Base-by-base conservation (phyloP, 2,113 vertebrate species). In the Pholis gunnellus region DNA sequence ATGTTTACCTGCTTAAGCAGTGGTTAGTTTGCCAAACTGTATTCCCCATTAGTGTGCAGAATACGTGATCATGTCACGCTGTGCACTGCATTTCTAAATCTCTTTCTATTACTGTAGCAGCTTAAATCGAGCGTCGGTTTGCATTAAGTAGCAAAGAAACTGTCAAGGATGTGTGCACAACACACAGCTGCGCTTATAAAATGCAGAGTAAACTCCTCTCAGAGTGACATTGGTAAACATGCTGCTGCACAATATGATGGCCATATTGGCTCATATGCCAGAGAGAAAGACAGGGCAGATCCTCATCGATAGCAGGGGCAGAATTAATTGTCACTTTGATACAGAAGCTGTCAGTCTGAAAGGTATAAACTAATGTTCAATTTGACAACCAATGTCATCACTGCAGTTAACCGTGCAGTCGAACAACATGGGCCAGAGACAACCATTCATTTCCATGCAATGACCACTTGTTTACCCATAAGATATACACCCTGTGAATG, bases 401-500 rank as follows among this genome's bases (percentile, higher is more conserved):
- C 31, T 29, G 40, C 52, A 68, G n/a, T 50, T 40, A 65, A 66
- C 18, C 29, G 52, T 72, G 54, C 50, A 68, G 60, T 68, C 27
- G n/a, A 54, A 71, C 60, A 25, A 65, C 46, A 66, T 11, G 25
- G 4, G 8, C 8, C 15, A 20, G 34, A 70, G 52, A 59, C 15
- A 20, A 46, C 40, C 60, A 77, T 80, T 85, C 81, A 87, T 82
- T 83, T 78, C 71, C 64, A 77, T 36, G 82, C 82, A 83, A 69
- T 70, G 71, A 75, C 83, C 80, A 52, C 89, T 93, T 87, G 88
- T 88, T 93, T 91, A 86, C 84, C 83, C 83, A 67, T 81, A 78
- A 90, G 86, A 87, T 63, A 89, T 78, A 75, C 85, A 81, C 61
- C 48, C 38, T 72, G 87, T 89, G 90, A 93, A 93, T 87, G 84